A percentile compares a stretch with the other conserved stretches of the same genome.
Conservation (phyloP, 2,797 vertebrate genomes). For the Tokudaia muenninki region DNA sequence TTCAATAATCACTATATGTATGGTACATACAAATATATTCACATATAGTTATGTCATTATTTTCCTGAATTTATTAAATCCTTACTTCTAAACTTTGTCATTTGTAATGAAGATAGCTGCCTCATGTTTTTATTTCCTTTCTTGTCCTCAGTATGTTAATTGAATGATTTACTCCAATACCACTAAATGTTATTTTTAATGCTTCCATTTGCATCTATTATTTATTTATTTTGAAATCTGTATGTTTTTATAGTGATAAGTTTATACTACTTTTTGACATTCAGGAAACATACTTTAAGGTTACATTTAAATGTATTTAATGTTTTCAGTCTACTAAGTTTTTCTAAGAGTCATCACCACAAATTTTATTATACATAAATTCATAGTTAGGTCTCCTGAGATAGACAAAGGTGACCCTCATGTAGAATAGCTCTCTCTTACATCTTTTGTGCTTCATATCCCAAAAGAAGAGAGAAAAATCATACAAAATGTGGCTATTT, state of each 20-base stretch:
- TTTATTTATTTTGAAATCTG: neutral
- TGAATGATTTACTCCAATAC: neutral
- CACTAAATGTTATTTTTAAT: neutral
- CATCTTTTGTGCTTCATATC: neutral
- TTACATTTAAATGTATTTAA: neutral
- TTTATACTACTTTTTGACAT: neutral
- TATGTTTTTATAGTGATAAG: too few relatives aligned
- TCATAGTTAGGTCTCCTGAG: too few relatives aligned
- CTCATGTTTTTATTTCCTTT: neutral
- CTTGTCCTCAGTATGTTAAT: neutral
- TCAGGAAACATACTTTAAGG: neutral
- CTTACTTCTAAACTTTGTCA: neutral
- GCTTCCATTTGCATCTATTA: neutral
- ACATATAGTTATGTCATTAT: neutral
- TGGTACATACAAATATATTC: neutral
- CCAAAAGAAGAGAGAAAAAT: neutral
- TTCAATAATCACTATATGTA: neutral
- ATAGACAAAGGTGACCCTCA: neutral
- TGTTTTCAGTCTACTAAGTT: neutral
- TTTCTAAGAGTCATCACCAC: neutral
- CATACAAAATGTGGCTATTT: too few relatives aligned
- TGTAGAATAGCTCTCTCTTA: too few relatives aligned
- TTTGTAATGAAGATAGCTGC: neutral
- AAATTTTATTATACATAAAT: neutral
- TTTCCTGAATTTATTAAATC: neutral